These are phyloP conservation scores for Pocota personata DNA, from an alignment of 2,888 invertebrate genomes.

Conservation along the genomic window DNA sequence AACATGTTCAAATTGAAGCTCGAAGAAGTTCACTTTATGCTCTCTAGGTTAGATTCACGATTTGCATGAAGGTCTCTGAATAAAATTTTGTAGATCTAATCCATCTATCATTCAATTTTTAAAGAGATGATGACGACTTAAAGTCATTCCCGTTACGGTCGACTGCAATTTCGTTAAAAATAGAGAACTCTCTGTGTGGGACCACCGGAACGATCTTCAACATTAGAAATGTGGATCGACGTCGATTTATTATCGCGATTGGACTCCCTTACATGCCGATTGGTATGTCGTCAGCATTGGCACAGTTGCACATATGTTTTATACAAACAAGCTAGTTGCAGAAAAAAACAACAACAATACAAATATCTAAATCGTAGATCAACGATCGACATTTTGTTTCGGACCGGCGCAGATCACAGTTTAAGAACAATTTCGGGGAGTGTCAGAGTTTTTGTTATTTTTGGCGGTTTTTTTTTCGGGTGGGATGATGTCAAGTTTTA, in stretches of 20 bases:
- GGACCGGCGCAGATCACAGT: slow-evolving; percentile 33
- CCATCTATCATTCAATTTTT: slow-evolving; percentile 28
- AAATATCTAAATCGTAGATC: slow-evolving; percentile 47
- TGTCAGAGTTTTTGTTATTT: slow-evolving; percentile 50
- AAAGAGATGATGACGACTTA: slow-evolving; percentile 36
- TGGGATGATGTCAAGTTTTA: slow-evolving; percentile 70
- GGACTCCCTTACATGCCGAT: slow-evolving; percentile 68
- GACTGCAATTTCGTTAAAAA: slow-evolving; percentile 66
- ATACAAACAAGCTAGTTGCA: slow-evolving; percentile 21
- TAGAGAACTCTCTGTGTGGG: slow-evolving; percentile 24
- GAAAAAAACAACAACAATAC: slow-evolving; percentile 9
- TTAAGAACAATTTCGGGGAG: slow-evolving; percentile 57
- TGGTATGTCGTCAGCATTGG: slow-evolving; percentile 64
- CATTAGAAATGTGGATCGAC: slow-evolving; percentile 37
- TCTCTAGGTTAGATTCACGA: not conserved
- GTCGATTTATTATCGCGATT: slow-evolving; percentile 44
- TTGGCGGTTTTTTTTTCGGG: slow-evolving; percentile 32
- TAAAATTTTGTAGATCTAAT: not conserved
- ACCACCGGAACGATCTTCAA: slow-evolving; percentile 61
- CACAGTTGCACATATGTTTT: slow-evolving; percentile 50
- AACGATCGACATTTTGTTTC: slow-evolving; percentile 51
- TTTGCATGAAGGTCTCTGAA: slow-evolving; percentile 24
- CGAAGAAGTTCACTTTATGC: not conserved
- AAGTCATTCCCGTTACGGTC: slow-evolving; percentile 59
- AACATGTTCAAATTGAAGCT: slow-evolving; percentile 39